Evolutionary conservation across 1,140 invertebrate genomes (phyloP).

Genomic region (Idris sp.): DNA sequence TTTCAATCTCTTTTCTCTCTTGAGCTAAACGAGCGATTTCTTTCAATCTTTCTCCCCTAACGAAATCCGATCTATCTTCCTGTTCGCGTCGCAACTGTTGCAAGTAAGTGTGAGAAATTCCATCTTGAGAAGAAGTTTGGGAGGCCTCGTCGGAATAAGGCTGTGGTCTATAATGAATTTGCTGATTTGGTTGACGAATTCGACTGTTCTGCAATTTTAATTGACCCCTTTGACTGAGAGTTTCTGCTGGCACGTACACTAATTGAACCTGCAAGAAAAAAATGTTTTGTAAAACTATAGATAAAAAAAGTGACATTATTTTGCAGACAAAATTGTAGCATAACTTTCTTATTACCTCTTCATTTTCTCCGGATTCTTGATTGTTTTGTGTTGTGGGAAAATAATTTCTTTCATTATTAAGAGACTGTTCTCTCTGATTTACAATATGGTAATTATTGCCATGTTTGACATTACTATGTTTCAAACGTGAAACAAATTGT

Average conservation of each 20-base stretch:
- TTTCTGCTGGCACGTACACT: conserved; percentile 88
- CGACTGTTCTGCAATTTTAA: conserved; percentile 66
- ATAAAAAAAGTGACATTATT: background rate
- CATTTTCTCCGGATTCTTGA: conserved; percentile 51
- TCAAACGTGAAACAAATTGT: conserved; percentile 24
- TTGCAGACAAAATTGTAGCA: background rate
- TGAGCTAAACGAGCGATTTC: conserved; percentile 69
- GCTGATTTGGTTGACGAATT: conserved; percentile 63
- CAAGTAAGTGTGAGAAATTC: too few relatives aligned
- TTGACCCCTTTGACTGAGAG: conserved; percentile 80
- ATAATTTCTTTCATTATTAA: conserved; percentile 50
- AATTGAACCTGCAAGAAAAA: conserved; percentile 81
- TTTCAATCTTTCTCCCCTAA: conserved; percentile 68
- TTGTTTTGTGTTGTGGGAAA: conserved; percentile 32
- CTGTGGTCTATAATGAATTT: conserved; percentile 70
- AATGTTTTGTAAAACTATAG: background rate
- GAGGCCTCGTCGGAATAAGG: conserved; percentile 73
- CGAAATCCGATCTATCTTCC: conserved; percentile 69
- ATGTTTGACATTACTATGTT: conserved; percentile 37
- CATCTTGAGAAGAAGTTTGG: too few relatives aligned
- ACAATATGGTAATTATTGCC: conserved; percentile 38
- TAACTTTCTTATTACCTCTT: conserved; percentile 71
- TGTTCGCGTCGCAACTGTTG: conserved; percentile 76
- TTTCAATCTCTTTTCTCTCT: conserved; percentile 71
- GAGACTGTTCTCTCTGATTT: conserved; percentile 33